Base-by-base conservation (phyloP, 2,888 invertebrate genomes). In the Andrena flavipes region DNA sequence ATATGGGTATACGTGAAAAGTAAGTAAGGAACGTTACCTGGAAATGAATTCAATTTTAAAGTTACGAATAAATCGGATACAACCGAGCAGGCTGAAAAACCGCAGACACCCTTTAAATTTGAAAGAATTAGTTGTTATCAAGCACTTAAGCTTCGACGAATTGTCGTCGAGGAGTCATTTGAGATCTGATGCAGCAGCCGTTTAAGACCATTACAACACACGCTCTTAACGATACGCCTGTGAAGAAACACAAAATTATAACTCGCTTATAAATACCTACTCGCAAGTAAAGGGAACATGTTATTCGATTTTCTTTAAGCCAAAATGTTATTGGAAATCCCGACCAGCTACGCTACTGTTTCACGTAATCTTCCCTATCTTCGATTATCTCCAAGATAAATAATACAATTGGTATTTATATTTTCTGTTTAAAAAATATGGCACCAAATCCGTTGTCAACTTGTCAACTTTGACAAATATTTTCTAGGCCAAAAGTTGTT, bases 131-230 rank as follows among this genome's bases (percentile, higher is more conserved):
- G 48, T 75, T 56, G 63, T 80, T 70, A 79, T 82, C 71, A 64
- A 80, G 82, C 68, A 76, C 80, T 82, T 80, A 60, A 72, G 80
- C 68, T 80, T 82, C 82, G 75, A 56, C 80, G 80, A 79, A 82
- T 80, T 59, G 68, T 59, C 82, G 75, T 51, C 69, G 74, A 69
- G 68, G 48, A 63, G 77, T 73, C 76, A 71, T 59, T 74, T 74
- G 75, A 77, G 72, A 48, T 59, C 70, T 64, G 71, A 67, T 63
- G 71, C 74, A 64, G 59, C 49, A 29, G 48, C 64, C 63, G 59
- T 68, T 82, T 82, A 76, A 76, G 62, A 67, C 67, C 59, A 72
- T 82, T 67, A 71, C 56, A 62, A 75, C 70, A 62, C 63, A 62
- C 63, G 70, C 67, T 59, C 70, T 56, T 62, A 51, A 35, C 29